Conservation (phyloP, 2,797 vertebrate genomes). For the Ctenochaetus hawaiiensis region DNA sequence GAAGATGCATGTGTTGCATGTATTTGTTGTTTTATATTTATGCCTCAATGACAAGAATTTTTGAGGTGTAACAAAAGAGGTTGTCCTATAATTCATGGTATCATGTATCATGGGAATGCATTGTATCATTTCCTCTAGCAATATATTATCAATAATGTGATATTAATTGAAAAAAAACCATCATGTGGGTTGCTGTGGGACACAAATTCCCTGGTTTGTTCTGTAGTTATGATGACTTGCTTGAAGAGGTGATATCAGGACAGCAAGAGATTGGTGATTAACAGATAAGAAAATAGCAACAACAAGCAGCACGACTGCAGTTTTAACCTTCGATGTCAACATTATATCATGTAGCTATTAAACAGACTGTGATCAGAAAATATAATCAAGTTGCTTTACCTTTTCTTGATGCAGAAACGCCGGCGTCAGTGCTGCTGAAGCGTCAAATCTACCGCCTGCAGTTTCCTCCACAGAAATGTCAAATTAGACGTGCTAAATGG, state of each 20-base stretch:
- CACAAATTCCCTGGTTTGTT: no score
- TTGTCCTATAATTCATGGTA: no score
- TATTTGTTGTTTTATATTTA: neutral
- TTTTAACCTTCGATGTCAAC: conserved; percentile 9
- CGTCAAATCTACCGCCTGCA: conserved; percentile 67
- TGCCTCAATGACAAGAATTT: neutral
- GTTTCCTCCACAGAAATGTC: conserved; percentile 71
- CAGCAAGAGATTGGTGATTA: conserved; percentile 1
- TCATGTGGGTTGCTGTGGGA: no score
- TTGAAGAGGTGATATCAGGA: neutral
- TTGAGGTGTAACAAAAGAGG: no score
- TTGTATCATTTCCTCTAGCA: no score
- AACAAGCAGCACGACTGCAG: neutral
- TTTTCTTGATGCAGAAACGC: conserved; percentile 27
- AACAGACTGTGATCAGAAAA: conserved; percentile 35
- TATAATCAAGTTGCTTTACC: conserved; percentile 44
- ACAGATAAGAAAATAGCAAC: neutral
- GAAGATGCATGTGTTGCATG: neutral
- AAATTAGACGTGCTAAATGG: conserved; percentile 74
- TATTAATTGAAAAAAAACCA: no score
- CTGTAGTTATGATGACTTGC: neutral
- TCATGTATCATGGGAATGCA: no score
- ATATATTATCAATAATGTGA: no score
- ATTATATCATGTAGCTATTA: conserved; percentile 31
- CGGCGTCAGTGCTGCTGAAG: conserved; percentile 48